Conservation (phyloP, 2,888 invertebrate species). For the Bhutanitis thaidina region DNA sequence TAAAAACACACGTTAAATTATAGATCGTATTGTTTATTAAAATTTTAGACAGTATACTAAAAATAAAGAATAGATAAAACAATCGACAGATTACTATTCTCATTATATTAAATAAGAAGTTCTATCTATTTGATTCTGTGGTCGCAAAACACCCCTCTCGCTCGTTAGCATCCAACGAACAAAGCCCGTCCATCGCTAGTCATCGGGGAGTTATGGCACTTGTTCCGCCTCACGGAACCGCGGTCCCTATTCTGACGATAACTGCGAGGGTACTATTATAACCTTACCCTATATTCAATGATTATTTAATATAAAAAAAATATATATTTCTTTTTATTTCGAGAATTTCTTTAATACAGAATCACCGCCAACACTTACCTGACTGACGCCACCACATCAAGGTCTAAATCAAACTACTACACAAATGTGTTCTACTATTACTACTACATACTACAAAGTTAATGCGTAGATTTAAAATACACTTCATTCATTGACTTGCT, state of each 20-base stretch:
- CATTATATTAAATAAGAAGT: neutral
- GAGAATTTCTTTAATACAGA: no score
- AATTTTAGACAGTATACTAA: no score
- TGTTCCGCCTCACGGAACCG: conserved; percentile 47
- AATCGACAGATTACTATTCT: neutral
- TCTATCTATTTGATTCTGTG: conserved; percentile 7
- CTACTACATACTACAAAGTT: no score
- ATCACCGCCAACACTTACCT: no score
- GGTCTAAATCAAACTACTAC: no score
- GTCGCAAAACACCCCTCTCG: conserved; percentile 19
- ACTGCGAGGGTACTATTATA: conserved; percentile 15
- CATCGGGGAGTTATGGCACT: conserved; percentile 49
- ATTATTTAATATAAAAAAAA: conserved; percentile 8
- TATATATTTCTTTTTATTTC: neutral
- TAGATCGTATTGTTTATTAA: no score
- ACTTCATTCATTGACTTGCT: no score
- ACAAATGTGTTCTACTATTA: no score
- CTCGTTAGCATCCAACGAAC: conserved; percentile 24
- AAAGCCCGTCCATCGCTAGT: conserved; percentile 41
- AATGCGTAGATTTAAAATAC: no score
- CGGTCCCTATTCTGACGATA: conserved; percentile 32
- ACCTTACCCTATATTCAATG: conserved; percentile 12
- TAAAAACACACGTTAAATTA: no score
- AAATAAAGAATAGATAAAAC: neutral
- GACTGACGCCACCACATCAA: neutral